phyloP scores from a whole-genome alignment of 2,113 vertebrate species.

The Tringa solitaria region DNA sequence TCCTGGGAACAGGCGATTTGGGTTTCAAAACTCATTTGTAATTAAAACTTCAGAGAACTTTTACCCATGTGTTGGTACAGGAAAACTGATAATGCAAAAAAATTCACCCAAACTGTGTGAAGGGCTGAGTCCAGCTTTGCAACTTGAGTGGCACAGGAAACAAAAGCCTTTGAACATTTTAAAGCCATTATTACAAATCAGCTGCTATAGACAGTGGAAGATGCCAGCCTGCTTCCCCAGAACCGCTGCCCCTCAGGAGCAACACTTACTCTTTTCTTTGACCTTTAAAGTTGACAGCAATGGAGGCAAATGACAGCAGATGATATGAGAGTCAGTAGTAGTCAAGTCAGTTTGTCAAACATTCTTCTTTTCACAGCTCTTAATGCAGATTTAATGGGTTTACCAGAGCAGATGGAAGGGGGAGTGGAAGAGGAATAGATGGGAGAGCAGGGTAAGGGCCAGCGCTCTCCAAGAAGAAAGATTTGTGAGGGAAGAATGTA shows the following conservation, averaged over 20 bases:
- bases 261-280: background rate
- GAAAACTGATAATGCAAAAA: background rate
- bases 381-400: background rate
- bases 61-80: background rate
- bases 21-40: background rate
- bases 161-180: background rate
- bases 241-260: background rate
- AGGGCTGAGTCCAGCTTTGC: background rate
- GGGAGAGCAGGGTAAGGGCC: background rate
- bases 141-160: background rate
- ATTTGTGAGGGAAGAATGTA: background rate
- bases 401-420: background rate
- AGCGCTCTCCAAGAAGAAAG: background rate
- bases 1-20: background rate
- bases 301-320: background rate
- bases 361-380: background rate
- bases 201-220: fast-evolving
- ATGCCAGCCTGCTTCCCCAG: background rate
- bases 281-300: background rate
- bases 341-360: background rate
- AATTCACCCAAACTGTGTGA: background rate
- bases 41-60: background rate
- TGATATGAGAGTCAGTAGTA: background rate
- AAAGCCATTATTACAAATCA: background rate
- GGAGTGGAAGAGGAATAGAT: background rate